Evolutionary conservation across 1,140 invertebrate species (phyloP), one percentile per base, ranked within the genome.

Genomic region (Hirudo medicinalis): DNA sequence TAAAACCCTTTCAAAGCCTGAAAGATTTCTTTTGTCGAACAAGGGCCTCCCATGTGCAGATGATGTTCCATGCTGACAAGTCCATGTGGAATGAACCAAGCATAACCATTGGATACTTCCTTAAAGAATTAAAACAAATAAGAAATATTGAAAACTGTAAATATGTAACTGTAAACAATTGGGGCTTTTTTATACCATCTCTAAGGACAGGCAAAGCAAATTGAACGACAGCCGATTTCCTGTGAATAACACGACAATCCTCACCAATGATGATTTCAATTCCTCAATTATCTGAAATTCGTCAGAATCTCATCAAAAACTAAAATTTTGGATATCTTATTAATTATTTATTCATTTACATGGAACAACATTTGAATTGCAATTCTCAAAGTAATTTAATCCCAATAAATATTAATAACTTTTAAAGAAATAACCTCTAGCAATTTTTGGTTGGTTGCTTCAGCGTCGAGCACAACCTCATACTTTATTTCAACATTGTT

Each of bases 71-170:
- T 85, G 67, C 81, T 77, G 3, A 83, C 79, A 72, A 90, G 85
- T 89, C 89, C 91, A 0, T 85, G 80, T 0, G 90, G 90, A 25
- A 92, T 79, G 76, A 92, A 91, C 90, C 91, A 92, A 0, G 90
- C 86, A 78, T 90, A 92, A 13, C 89, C 88, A 70, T 89, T 76
- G 43, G 81, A 78, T 5, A 83, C 83, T 22, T 86, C 88, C 87
- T 83, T 74, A 43, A 77, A 77, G 36, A 27, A 40, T 20, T 2
- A 13, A 69, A 69, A 40, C 36, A 11, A 63, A 32, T 63, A 2
- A 20, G 3, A 63, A 27, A 25, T 20, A 13, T 4, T 5, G 4
- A 4, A 60, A 22, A 60, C 9, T 60, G 9, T 22, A 6, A 29
- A 22, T 22, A n/a, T n/a, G n/a, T 9, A 63, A 63, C 13, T 63